Percentiles rank a stretch among this genome's conserved stretches.
These are phyloP conservation scores for Polyommatus iphigenia DNA, from an alignment of 2,888 invertebrate genomes.

Conservation along the genomic window DNA sequence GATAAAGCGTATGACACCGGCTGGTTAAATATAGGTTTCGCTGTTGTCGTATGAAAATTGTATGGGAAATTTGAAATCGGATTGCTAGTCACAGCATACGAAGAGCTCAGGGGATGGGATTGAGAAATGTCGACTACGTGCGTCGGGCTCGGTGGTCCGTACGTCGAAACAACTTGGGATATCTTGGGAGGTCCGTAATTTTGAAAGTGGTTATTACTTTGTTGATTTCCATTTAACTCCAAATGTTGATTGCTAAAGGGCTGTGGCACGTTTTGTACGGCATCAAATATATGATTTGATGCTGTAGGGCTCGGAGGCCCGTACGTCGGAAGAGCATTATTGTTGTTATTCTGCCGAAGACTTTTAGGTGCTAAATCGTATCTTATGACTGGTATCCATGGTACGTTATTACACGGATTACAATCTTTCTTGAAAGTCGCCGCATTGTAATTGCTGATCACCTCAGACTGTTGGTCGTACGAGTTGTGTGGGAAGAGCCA, in stretches of 20 bases:
- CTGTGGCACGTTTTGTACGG: constrained; percentile 53
- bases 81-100: constrained; percentile 51
- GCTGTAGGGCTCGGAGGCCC: constrained; percentile 70
- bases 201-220: constrained; percentile 53
- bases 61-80: constrained; percentile 46
- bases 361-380: constrained; percentile 68
- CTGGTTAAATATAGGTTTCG: constrained; percentile 38
- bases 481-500: constrained; percentile 81
- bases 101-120: constrained; percentile 59
- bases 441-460: constrained; percentile 51
- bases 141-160: constrained; percentile 55
- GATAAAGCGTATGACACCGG: constrained; percentile 46
- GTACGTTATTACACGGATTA: constrained; percentile 88
- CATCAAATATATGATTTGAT: constrained; percentile 51
- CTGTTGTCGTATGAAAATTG: constrained; percentile 42
- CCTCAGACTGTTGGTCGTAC: constrained; percentile 48
- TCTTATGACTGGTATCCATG: constrained; percentile 88
- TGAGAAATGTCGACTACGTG: constrained; percentile 61
- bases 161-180: constrained; percentile 56
- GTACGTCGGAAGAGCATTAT: constrained; percentile 54
- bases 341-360: constrained; percentile 48
- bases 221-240: constrained; percentile 47
- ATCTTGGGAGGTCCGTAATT: constrained; percentile 58
- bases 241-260: constrained; percentile 51
- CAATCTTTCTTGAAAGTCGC: constrained; percentile 80